phyloP scores from a whole-genome alignment of 2,113 vertebrate species.

The Tupaia tana region DNA sequence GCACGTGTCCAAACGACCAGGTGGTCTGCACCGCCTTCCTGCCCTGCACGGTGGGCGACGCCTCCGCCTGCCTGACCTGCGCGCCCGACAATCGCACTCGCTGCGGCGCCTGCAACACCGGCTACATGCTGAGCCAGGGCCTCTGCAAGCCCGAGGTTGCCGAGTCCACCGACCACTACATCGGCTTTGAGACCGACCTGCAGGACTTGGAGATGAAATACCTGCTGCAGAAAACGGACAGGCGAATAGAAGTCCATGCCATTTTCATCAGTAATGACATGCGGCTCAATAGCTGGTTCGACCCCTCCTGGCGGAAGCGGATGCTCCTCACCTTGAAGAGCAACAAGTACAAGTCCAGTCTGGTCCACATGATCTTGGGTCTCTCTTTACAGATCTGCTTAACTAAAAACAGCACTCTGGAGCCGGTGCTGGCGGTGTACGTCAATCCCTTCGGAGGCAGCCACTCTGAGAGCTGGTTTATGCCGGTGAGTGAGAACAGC shows the following conservation, averaged over 20 bases:
- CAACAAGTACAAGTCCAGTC: constrained; percentile 98
- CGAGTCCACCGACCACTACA: constrained; percentile 96
- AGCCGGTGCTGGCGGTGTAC: constrained; percentile 96
- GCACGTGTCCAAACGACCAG: constrained; percentile 94
- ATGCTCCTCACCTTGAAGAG: constrained; percentile 98
- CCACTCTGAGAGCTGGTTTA: constrained; percentile 99
- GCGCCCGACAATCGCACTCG: constrained; percentile 95
- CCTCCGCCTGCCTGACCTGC: constrained; percentile 89
- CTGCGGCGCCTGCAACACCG: constrained; percentile 94
- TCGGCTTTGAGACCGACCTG: constrained; percentile 97
- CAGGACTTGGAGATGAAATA: constrained; percentile 97
- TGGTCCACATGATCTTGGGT: constrained; percentile 97
- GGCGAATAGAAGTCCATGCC: constrained; percentile 95
- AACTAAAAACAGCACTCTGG: constrained; percentile 98
- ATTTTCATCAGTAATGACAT: constrained; percentile 99
- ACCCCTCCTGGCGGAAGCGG: constrained; percentile 96
- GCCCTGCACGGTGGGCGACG: constrained; percentile 93
- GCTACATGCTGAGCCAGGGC: constrained; percentile 94
- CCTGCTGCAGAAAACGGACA: constrained; percentile 93
- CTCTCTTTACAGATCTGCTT: constrained; percentile 97
- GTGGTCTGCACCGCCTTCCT: constrained; percentile 90
- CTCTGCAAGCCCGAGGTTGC: constrained; percentile 95
- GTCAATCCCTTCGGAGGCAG: constrained; percentile 98
- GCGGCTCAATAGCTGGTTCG: constrained; percentile 99
- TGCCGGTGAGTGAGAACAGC: constrained; percentile 93